phyloP scores from a whole-genome alignment of 2,797 vertebrate species.

The Glossophaga mutica region DNA sequence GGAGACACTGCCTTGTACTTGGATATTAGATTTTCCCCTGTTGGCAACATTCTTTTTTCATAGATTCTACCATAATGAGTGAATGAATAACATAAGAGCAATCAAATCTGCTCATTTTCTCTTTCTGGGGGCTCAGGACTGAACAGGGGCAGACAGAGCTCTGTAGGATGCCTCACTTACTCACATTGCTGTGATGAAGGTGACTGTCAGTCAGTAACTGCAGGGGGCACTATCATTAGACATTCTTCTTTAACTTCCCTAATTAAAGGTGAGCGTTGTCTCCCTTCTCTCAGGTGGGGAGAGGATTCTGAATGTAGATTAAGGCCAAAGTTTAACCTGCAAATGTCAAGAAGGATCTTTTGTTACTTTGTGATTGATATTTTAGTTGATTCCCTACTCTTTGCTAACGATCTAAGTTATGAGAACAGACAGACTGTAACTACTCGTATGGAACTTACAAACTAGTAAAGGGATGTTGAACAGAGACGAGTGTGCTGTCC shows the following conservation, averaged over 20 bases:
- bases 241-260: background rate
- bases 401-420: background rate
- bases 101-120: background rate
- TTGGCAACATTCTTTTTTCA: background rate
- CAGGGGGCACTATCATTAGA: background rate
- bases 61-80: background rate
- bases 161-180: background rate
- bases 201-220: background rate
- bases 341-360: background rate
- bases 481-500: background rate
- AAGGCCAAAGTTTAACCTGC: background rate
- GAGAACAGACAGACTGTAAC: background rate
- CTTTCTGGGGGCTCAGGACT: background rate
- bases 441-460: background rate
- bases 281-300: background rate
- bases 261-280: background rate
- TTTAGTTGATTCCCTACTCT: background rate
- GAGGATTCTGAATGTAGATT: background rate
- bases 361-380: background rate
- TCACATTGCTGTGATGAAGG: background rate
- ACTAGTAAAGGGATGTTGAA: background rate
- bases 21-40: background rate
- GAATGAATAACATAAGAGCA: background rate
- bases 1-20: background rate
- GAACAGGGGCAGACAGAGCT: background rate